phyloP scores from a whole-genome alignment of 2,113 vertebrate species.

The Phalacrocorax pelagicus region DNA sequence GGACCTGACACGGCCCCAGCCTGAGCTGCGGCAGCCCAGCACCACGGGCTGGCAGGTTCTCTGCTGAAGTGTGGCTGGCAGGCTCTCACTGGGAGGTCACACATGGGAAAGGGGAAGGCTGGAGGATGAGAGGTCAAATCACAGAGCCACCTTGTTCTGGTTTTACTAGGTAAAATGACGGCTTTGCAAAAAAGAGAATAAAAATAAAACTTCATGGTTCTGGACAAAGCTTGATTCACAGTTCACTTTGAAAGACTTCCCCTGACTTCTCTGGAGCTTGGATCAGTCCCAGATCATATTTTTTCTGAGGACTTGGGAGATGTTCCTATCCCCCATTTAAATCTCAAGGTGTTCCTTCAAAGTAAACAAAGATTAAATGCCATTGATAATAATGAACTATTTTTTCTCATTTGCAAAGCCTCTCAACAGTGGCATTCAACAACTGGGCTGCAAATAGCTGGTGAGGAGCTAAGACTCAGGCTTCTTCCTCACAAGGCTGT shows the following conservation, averaged over 20 bases:
- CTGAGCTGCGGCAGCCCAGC: background rate
- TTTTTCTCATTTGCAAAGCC: background rate
- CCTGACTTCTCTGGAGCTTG: background rate
- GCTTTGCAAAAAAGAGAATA: background rate
- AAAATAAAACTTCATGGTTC: background rate
- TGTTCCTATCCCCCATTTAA: background rate
- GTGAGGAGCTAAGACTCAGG: background rate
- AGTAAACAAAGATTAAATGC: background rate
- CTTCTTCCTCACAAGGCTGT: background rate
- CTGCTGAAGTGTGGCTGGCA: background rate
- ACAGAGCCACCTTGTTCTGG: background rate
- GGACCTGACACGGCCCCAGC: background rate
- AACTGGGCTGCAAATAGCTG: background rate
- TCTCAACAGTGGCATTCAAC: background rate
- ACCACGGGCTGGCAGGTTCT: rapidly evolving
- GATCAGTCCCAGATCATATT: background rate
- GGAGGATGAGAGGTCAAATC: background rate
- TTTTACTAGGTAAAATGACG: background rate
- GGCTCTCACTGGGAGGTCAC: background rate
- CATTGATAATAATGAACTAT: background rate
- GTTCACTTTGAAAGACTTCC: background rate
- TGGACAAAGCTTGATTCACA: background rate
- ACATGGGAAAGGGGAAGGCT: background rate
- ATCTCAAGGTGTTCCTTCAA: background rate
- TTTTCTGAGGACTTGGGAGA: background rate